These are phyloP conservation scores for Tricholauxania praeusta DNA, from an alignment of 2,888 invertebrate species.

Conservation along the genomic window DNA sequence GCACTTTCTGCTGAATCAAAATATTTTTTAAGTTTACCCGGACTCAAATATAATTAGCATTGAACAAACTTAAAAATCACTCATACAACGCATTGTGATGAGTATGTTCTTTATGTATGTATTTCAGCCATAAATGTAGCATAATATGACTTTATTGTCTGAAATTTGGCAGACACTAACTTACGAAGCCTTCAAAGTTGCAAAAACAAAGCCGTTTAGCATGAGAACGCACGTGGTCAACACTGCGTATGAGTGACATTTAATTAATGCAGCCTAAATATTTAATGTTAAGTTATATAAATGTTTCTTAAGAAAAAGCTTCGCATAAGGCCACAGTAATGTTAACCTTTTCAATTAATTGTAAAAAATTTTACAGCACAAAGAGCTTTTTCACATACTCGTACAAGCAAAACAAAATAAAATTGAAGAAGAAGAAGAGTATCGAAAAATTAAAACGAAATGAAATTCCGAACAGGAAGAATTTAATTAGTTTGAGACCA, in stretches of 20 bases:
- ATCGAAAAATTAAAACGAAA: conserved; percentile 36
- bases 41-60: too few species aligned
- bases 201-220: too few species aligned
- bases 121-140: too few species aligned
- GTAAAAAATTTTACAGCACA: background rate
- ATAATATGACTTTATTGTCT: too few species aligned
- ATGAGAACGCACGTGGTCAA: too few species aligned
- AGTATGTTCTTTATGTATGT: too few species aligned
- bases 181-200: too few species aligned
- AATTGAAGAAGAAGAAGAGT: conserved; percentile 15
- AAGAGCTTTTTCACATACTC: conserved; percentile 5
- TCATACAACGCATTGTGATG: too few species aligned
- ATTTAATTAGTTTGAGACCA: background rate
- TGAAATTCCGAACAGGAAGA: background rate
- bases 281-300: conserved; percentile 7
- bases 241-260: conserved; percentile 29
- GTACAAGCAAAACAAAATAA: background rate
- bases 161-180: too few species aligned
- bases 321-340: background rate
- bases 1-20: too few species aligned
- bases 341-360: background rate
- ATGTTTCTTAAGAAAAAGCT: background rate
- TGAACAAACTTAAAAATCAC: too few species aligned
- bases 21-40: too few species aligned
- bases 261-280: conserved; percentile 36